Percentiles rank a stretch among this genome's conserved stretches.
These are phyloP conservation scores for Python bivittatus DNA, from an alignment of 2,113 vertebrate species.

Conservation along the genomic window DNA sequence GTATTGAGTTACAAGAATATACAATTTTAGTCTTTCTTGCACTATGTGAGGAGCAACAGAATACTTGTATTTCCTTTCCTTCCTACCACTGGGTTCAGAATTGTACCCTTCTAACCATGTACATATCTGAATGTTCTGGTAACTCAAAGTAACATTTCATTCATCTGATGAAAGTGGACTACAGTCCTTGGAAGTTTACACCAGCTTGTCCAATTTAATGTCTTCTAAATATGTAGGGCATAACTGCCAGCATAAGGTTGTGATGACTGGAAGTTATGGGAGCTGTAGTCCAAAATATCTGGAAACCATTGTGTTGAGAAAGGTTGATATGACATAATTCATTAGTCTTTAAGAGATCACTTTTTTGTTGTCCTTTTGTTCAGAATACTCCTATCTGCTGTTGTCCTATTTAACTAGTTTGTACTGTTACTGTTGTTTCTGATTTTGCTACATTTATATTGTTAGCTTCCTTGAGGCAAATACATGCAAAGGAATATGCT, in stretches of 20 bases:
- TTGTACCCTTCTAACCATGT: background rate
- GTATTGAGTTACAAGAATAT: background rate
- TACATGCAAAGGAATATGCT: background rate
- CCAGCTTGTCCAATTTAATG: background rate
- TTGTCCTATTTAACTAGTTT: background rate
- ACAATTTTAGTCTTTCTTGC: background rate
- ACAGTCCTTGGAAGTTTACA: background rate
- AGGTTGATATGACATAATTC: background rate
- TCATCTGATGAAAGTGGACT: background rate
- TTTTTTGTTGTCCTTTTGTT: no score
- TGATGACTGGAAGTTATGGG: background rate
- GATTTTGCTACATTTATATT: background rate
- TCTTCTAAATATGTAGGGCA: background rate
- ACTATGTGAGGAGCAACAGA: background rate
- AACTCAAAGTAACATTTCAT: background rate
- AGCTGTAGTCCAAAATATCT: background rate
- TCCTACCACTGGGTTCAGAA: background rate
- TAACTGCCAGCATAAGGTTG: background rate
- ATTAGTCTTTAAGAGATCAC: no score
- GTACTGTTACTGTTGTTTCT: background rate
- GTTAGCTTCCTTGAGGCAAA: background rate
- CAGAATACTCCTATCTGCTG: background rate
- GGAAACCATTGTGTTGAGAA: background rate
- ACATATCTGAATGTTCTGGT: background rate
- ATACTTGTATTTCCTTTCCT: background rate